Conservation (phyloP, 2,797 vertebrate species). For the Acomys russatus region DNA sequence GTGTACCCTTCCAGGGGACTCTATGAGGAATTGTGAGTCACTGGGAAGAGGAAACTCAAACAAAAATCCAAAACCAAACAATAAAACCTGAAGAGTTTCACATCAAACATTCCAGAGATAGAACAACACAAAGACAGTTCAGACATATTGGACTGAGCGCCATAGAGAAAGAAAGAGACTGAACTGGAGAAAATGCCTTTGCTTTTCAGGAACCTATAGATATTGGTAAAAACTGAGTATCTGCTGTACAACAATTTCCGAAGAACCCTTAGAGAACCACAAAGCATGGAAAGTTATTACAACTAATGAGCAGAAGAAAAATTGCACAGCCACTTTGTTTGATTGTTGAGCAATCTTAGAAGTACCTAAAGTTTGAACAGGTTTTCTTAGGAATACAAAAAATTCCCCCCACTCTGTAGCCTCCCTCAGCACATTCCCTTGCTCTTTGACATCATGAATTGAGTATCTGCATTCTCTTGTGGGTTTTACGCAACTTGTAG, state of each 20-base stretch:
- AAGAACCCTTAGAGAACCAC: not conserved
- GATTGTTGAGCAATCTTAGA: not conserved
- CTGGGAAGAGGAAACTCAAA: not conserved
- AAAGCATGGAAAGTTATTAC: not conserved
- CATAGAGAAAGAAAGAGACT: not conserved
- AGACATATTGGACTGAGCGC: not conserved
- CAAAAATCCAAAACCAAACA: not conserved
- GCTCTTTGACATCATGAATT: not conserved
- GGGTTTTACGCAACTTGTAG: not conserved
- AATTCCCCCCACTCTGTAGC: not conserved
- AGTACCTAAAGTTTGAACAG: not conserved
- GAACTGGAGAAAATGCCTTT: not conserved
- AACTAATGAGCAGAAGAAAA: not conserved
- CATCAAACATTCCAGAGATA: not conserved
- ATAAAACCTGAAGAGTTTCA: not conserved
- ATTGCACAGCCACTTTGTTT: not conserved
- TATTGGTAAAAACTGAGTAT: not conserved
- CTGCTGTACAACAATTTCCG: not conserved
- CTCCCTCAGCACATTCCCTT: too few relatives aligned
- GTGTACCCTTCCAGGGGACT: not conserved
- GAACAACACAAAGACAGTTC: rapidly evolving
- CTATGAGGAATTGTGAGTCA: not conserved
- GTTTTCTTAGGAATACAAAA: not conserved
- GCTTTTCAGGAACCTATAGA: not conserved
- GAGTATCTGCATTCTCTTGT: not conserved